phyloP scores from a whole-genome alignment of 1,140 invertebrate species.

The Diorhabda carinulata region DNA sequence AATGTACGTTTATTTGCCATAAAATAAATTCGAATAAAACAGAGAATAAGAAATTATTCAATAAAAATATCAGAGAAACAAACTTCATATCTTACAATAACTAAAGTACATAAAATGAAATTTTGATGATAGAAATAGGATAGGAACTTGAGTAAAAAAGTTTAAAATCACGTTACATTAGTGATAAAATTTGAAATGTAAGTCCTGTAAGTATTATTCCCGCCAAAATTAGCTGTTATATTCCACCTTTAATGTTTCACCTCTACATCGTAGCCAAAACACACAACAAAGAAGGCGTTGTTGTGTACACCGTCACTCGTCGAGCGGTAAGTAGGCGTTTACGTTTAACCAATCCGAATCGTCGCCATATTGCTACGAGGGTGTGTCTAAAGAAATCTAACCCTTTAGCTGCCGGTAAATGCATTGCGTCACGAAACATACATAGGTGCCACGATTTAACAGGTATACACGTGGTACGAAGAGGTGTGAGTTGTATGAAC shows the following conservation, averaged over 20 bases:
- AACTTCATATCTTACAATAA: too few relatives aligned
- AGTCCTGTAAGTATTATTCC: background rate
- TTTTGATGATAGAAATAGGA: too few relatives aligned
- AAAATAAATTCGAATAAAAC: too few relatives aligned
- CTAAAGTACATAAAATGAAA: too few relatives aligned
- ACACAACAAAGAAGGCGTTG: background rate
- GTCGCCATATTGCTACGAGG: slow-evolving; percentile 43
- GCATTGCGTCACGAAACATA: slow-evolving; percentile 17
- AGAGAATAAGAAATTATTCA: too few relatives aligned
- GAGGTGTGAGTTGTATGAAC: background rate
- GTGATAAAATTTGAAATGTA: too few relatives aligned
- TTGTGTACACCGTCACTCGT: slow-evolving; percentile 37
- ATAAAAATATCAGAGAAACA: too few relatives aligned
- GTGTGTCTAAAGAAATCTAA: slow-evolving; percentile 36
- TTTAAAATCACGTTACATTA: too few relatives aligned
- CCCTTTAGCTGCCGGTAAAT: slow-evolving; percentile 22
- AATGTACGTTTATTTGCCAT: too few relatives aligned
- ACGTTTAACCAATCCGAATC: slow-evolving; percentile 41
- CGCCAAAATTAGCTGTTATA: background rate
- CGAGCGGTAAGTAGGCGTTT: slow-evolving; percentile 40
- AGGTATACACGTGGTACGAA: background rate
- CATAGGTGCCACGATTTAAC: slow-evolving; percentile 3
- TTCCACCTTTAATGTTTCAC: background rate
- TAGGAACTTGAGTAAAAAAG: too few relatives aligned
- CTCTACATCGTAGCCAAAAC: background rate